Percentiles rank a stretch among this genome's conserved stretches.
Evolutionary conservation across 2,797 vertebrate genomes (phyloP).

Genomic region (Sebastes diaconus): DNA sequence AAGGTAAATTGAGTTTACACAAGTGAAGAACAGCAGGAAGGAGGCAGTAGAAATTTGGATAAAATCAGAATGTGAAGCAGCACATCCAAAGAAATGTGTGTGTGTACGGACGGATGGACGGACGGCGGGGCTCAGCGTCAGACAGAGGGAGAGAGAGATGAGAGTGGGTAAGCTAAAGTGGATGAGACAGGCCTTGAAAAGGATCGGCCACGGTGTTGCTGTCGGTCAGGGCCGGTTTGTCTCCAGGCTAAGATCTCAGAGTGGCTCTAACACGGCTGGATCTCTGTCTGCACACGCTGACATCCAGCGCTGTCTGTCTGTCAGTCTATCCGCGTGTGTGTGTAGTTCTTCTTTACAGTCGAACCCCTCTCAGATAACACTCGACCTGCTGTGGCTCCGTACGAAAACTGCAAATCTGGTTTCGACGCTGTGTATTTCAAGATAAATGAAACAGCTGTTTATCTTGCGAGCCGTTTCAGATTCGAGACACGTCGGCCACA

Average conservation of each 20-base stretch:
- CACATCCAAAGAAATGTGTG: constrained; percentile 3
- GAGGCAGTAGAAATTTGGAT: neutral
- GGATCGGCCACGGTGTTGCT: constrained; percentile 55
- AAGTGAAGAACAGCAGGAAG: neutral
- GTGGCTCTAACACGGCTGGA: constrained; percentile 5
- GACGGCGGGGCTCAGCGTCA: neutral
- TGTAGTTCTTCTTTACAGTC: neutral
- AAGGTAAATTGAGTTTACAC: neutral
- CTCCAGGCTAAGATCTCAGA: constrained; percentile 46
- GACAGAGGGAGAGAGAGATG: constrained; percentile 40
- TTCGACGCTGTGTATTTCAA: neutral
- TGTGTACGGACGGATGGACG: neutral
- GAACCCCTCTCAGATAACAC: neutral
- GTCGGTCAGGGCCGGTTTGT: constrained; percentile 47
- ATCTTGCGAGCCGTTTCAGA: constrained; percentile 13
- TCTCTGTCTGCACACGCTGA: constrained; percentile 14
- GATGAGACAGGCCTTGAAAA: constrained; percentile 70
- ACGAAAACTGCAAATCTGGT: constrained; percentile 3
- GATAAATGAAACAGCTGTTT: constrained; percentile 3
- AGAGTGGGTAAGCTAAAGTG: constrained; percentile 58
- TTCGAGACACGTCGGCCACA: neutral
- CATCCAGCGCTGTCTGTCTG: neutral
- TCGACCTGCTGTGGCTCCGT: neutral
- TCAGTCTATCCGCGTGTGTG: neutral
- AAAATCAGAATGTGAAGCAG: neutral